Conservation (phyloP, 2,888 invertebrate species). For the Cynaeus angustus region DNA sequence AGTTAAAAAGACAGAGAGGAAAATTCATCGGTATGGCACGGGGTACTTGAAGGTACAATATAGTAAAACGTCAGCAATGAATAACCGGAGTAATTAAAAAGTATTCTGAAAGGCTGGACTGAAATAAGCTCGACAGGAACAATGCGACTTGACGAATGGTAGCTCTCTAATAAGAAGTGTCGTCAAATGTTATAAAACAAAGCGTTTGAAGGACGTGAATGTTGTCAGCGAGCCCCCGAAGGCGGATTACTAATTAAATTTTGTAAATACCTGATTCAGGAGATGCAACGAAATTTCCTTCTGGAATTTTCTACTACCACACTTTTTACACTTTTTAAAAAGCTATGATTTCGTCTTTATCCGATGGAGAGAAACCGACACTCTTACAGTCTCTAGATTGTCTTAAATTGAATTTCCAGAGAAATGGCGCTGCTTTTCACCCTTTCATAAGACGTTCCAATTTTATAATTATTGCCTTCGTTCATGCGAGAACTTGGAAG, state of each 20-base stretch:
- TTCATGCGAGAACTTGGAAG: conserved; percentile 35
- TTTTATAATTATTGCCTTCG: conserved; percentile 41
- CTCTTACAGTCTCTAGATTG: conserved; percentile 23
- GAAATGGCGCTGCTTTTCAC: conserved; percentile 31
- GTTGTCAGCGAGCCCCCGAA: conserved; percentile 25
- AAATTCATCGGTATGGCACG: conserved; percentile 49
- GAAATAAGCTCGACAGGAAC: conserved; percentile 54
- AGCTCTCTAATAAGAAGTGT: conserved; percentile 55
- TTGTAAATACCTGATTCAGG: conserved; percentile 22
- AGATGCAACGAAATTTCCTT: neutral
- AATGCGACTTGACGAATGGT: conserved; percentile 56
- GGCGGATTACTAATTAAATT: conserved; percentile 41
- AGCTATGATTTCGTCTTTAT: conserved; percentile 12
- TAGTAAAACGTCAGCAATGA: conserved; percentile 52
- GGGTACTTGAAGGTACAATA: conserved; percentile 50
- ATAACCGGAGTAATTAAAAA: conserved; percentile 56
- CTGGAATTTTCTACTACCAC: too few relatives aligned
- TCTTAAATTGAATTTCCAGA: conserved; percentile 31
- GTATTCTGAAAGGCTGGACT: conserved; percentile 53
- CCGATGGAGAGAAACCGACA: conserved; percentile 14
- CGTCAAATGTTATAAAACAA: conserved; percentile 52
- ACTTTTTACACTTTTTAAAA: neutral
- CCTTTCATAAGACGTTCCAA: conserved; percentile 35
- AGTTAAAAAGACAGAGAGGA: conserved; percentile 38
- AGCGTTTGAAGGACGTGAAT: conserved; percentile 52